These are phyloP conservation scores for Ormyrus nitidulus DNA, from an alignment of 2,888 invertebrate genomes.

Conservation along the genomic window DNA sequence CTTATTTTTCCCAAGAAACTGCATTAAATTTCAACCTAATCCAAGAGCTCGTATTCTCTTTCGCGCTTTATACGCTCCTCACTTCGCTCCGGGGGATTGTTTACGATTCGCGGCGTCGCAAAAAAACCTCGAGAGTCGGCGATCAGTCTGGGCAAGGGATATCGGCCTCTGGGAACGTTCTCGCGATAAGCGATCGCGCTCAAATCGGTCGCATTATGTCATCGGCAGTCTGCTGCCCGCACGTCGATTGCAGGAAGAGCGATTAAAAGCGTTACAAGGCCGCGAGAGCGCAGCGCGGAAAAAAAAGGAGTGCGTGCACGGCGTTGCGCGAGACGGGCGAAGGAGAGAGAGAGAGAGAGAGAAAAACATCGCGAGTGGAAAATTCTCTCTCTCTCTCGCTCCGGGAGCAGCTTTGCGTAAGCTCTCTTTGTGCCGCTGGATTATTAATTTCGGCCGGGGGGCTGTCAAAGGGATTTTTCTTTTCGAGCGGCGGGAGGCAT, in stretches of 20 bases:
- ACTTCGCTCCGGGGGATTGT: background rate
- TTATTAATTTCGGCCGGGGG: too few species aligned
- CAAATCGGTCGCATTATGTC: constrained; percentile 42
- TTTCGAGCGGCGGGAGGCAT: background rate
- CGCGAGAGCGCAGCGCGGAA: constrained; percentile 50
- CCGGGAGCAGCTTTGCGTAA: background rate
- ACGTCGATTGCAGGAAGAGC: constrained; percentile 59
- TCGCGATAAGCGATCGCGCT: constrained; percentile 38
- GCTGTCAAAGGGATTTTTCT: too few species aligned
- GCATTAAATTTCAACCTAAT: too few species aligned
- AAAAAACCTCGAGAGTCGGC: background rate
- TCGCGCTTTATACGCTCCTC: too few species aligned
- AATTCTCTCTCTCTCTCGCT: background rate
- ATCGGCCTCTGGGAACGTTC: background rate
- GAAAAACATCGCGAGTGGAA: background rate
- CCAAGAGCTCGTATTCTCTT: too few species aligned
- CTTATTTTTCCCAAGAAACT: too few species aligned
- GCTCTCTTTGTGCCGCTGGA: background rate
- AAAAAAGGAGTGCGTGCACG: constrained; percentile 53
- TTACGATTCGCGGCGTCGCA: background rate
- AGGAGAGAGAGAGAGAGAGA: constrained; percentile 2
- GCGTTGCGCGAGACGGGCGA: background rate
- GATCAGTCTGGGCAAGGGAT: background rate
- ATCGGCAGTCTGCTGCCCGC: constrained; percentile 23
- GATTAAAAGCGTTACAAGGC: constrained; percentile 62